phyloP scores from a whole-genome alignment of 1,140 invertebrate species.

The Nomia melanderi region DNA sequence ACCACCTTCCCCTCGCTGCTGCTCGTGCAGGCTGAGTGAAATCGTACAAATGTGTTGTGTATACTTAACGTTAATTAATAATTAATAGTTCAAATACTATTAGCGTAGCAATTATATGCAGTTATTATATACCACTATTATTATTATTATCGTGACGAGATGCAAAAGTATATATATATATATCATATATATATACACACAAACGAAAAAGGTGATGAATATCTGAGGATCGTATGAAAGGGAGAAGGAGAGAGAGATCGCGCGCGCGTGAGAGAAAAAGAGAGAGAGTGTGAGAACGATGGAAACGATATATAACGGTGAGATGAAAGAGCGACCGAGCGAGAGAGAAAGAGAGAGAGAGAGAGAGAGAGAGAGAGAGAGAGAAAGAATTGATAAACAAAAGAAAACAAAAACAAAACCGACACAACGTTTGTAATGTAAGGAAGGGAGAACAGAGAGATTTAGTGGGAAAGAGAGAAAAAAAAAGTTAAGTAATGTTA shows the following conservation, averaged over 20 bases:
- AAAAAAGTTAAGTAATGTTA: constrained; percentile 65
- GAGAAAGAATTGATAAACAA: constrained; percentile 31
- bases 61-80: constrained; percentile 80
- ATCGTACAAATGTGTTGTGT: constrained; percentile 81
- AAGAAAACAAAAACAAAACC: background rate
- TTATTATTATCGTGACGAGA: constrained; percentile 62
- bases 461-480: constrained; percentile 49
- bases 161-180: constrained; percentile 57
- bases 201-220: constrained; percentile 15
- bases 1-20: constrained; percentile 65
- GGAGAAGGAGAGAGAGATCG: too few species aligned
- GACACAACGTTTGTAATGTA: constrained; percentile 52
- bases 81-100: constrained; percentile 78
- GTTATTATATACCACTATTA: constrained; percentile 63
- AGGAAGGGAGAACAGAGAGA: constrained; percentile 57
- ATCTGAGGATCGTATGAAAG: constrained; percentile 41
- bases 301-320: constrained; percentile 47
- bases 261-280: too few species aligned
- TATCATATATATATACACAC: too few species aligned
- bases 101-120: constrained; percentile 66
- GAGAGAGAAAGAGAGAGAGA: too few species aligned
- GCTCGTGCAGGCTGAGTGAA: constrained; percentile 74
- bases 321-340: constrained; percentile 15
- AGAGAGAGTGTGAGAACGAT: background rate
- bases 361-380: background rate